Base-by-base conservation (phyloP, 2,888 invertebrate species). In the Portevinia maculata region DNA sequence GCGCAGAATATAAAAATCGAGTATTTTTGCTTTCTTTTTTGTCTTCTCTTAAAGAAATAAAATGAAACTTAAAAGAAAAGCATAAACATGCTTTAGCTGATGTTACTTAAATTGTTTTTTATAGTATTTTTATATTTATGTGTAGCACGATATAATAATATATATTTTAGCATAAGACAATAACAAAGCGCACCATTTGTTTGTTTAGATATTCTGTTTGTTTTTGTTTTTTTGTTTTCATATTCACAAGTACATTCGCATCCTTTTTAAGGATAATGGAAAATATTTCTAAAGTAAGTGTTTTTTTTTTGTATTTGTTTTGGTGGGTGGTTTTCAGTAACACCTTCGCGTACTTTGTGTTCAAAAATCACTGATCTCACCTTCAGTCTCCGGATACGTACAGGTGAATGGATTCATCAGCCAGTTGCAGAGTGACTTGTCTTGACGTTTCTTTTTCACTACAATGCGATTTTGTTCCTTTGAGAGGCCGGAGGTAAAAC, bases 381-480 rank as follows among this genome's bases (percentile, higher is more conserved):
- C 93, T 88, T 93, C 93, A 84, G 93, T 93, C 88, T 95, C 94
- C 79, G 94, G 94, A 89, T 95, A 94, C 89, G 95, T 94, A 91
- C 95, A 95, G 44, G 95, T 94, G 87, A 95, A 95, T 9, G 95
- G 95, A 89, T 94, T 95, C 87, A 94, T 91, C 84, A 95, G 91
- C 95, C 95, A 95, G 48, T 94, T 94, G 90, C 95, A 95, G 85
- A 95, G 93, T 1, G 94, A 94, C 84, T 94, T 93, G 79, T 94
- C 94, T 87, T 94, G 94, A 85, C 94, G 94, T 86, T 94, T 94
- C 86, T 92, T 93, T 85, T 93, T 90, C 67, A 88, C 85, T 64
- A 88, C 88, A 32, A 90, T 90, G 32, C 89, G 88, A 86, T 90
- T 90, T 59, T 89, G 89, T 17, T 89, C 88, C 85, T 90, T 90